These are phyloP conservation scores for Poecilia picta DNA, from an alignment of 2,797 vertebrate species.

Conservation along the genomic window DNA sequence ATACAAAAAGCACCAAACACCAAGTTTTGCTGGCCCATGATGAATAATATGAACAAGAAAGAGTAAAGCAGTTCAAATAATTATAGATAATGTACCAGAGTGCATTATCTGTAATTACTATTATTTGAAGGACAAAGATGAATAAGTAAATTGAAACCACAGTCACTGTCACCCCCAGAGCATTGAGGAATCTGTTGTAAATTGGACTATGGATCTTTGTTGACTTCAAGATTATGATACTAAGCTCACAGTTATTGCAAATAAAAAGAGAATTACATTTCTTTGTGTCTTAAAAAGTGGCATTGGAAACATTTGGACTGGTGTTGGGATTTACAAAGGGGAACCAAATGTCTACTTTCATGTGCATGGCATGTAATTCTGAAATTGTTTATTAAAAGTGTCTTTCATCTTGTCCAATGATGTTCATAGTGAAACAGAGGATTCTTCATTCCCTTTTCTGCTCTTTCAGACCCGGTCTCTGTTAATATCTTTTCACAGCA, in stretches of 20 bases:
- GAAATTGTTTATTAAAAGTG: neutral
- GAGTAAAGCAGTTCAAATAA: neutral
- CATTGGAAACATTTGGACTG: neutral
- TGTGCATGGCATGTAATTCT: neutral
- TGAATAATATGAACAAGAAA: conserved; percentile 28
- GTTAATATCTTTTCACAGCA: no score
- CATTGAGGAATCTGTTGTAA: neutral
- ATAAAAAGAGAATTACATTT: neutral
- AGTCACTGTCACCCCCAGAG: neutral
- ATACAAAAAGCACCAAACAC: conserved; percentile 35
- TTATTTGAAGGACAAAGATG: conserved; percentile 1
- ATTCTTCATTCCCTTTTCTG: no score
- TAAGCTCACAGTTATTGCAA: neutral
- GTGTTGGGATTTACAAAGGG: neutral
- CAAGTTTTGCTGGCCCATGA: conserved; percentile 28
- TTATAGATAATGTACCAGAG: neutral
- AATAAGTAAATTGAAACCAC: neutral
- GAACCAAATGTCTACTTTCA: neutral
- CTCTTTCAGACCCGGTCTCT: no score
- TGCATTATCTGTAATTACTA: neutral
- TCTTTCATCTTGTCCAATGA: no score
- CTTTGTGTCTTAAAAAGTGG: neutral
- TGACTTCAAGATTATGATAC: neutral
- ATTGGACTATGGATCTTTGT: neutral
- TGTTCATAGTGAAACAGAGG: no score